A percentile compares a stretch with the other conserved stretches of the same genome.
Evolutionary conservation across 2,888 invertebrate genomes (phyloP).

Genomic region (Scotopteryx bipunctaria): DNA sequence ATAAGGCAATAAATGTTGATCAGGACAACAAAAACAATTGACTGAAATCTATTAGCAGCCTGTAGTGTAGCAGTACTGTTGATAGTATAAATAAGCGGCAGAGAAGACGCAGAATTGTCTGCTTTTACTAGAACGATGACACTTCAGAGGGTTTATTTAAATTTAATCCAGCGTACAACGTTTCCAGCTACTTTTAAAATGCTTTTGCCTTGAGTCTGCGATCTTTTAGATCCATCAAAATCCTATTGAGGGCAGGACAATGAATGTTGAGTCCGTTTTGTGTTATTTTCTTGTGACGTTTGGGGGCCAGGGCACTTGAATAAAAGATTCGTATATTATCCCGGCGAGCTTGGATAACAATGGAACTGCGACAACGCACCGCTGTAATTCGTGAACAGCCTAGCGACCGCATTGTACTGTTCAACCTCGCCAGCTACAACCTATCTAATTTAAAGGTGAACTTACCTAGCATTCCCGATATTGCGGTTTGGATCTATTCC

Average conservation of each 20-base stretch:
- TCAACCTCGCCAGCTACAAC: slow-evolving; percentile 48
- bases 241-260: slow-evolving; percentile 74
- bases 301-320: slow-evolving; percentile 75
- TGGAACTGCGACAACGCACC: slow-evolving; percentile 70
- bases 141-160: slow-evolving; percentile 29
- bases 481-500: slow-evolving; percentile 25
- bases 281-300: slow-evolving; percentile 74
- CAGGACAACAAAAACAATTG: slow-evolving; percentile 72
- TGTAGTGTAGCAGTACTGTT: slow-evolving; percentile 44
- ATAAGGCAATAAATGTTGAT: slow-evolving; percentile 77
- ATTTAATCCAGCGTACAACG: slow-evolving; percentile 30
- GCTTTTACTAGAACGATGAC: slow-evolving; percentile 28
- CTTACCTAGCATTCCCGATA: slow-evolving; percentile 33
- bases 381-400: slow-evolving; percentile 68
- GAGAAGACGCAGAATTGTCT: slow-evolving; percentile 23
- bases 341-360: slow-evolving; percentile 66
- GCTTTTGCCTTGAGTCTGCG: slow-evolving; percentile 48
- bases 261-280: slow-evolving; percentile 74
- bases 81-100: slow-evolving; percentile 47
- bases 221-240: slow-evolving; percentile 62
- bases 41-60: slow-evolving; percentile 64
- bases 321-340: slow-evolving; percentile 81
- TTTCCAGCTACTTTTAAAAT: slow-evolving; percentile 48
- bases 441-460: slow-evolving; percentile 59
- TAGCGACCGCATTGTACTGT: slow-evolving; percentile 66